These are phyloP conservation scores for Henricia sp. DNA, from an alignment of 53 echinoderm and acorn worm genomes.

Conservation along the genomic window DNA sequence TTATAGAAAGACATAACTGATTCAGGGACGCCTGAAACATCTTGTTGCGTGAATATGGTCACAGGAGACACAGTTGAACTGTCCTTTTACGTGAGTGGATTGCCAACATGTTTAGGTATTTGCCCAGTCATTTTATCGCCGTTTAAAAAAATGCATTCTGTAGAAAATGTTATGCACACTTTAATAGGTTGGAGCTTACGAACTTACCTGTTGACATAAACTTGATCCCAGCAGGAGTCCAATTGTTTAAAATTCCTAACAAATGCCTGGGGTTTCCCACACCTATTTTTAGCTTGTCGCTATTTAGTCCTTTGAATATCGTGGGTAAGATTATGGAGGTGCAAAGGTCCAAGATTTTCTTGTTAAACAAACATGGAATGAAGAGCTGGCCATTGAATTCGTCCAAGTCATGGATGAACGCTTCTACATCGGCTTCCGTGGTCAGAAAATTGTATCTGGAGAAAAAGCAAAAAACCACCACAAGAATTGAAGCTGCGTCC, in stretches of 20 bases:
- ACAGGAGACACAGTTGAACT: too few relatives aligned
- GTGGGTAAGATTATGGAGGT: slow-evolving; percentile 9
- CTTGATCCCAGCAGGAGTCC: slow-evolving; percentile 30
- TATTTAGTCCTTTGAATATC: not conserved
- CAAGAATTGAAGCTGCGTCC: not conserved
- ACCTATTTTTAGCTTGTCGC: not conserved
- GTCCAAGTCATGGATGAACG: slow-evolving; percentile 19
- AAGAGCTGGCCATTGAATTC: slow-evolving; percentile 35
- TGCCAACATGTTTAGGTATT: too few relatives aligned
- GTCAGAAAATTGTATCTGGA: slow-evolving; percentile 17
- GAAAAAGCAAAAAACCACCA: not conserved
- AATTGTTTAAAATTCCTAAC: slow-evolving; percentile 16
- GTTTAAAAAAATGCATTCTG: too few relatives aligned
- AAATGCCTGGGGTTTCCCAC: slow-evolving; percentile 37
- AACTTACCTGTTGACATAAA: slow-evolving; percentile 48
- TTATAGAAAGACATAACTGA: too few relatives aligned
- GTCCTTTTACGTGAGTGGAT: too few relatives aligned
- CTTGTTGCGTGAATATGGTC: too few relatives aligned
- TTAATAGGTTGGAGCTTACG: too few relatives aligned
- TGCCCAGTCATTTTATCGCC: too few relatives aligned
- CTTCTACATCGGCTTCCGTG: not conserved
- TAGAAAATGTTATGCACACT: too few relatives aligned
- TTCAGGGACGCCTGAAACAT: too few relatives aligned
- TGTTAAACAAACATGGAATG: slow-evolving; percentile 14
- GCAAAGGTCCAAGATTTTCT: not conserved